phyloP scores from a whole-genome alignment of 2,888 invertebrate genomes.

The Apocheima hispidaria region DNA sequence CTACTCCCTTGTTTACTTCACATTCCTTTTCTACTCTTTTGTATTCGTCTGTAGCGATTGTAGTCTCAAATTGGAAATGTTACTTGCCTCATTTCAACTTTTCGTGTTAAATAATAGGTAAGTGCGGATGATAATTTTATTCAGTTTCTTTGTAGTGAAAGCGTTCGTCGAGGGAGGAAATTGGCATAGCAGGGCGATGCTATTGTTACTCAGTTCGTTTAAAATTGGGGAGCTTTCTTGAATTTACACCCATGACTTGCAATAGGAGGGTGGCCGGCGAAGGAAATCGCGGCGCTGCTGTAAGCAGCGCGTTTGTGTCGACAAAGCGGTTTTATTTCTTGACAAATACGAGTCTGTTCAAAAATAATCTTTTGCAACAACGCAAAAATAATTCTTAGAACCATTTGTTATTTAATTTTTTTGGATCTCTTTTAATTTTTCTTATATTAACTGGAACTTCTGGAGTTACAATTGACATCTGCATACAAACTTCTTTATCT shows the following conservation, averaged over 20 bases:
- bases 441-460: too few relatives aligned
- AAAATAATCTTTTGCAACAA: not conserved
- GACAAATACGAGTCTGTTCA: slow-evolving; percentile 50
- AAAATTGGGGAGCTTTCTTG: slow-evolving; percentile 85
- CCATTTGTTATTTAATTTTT: not conserved
- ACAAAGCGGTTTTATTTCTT: slow-evolving; percentile 47
- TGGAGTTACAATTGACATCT: slow-evolving; percentile 46
- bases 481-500: slow-evolving; percentile 38
- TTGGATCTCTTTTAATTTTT: too few relatives aligned
- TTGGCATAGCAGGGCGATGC: slow-evolving; percentile 79
- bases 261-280: slow-evolving; percentile 63
- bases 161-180: slow-evolving; percentile 78
- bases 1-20: slow-evolving; percentile 60
- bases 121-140: slow-evolving; percentile 76
- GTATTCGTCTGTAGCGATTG: slow-evolving; percentile 46
- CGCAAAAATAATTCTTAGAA: not conserved
- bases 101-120: slow-evolving; percentile 63
- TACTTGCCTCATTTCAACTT: slow-evolving; percentile 60
- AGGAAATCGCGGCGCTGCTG: slow-evolving; percentile 56
- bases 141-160: slow-evolving; percentile 76
- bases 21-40: slow-evolving; percentile 49
- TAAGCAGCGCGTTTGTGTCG: slow-evolving; percentile 35
- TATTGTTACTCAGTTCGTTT: slow-evolving; percentile 83
- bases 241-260: slow-evolving; percentile 85
- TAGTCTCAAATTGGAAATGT: slow-evolving; percentile 53